Evolutionary conservation across 2,797 vertebrate genomes (phyloP), one percentile per base, ranked within the genome.

Genomic region (Xyrichtys novacula): DNA sequence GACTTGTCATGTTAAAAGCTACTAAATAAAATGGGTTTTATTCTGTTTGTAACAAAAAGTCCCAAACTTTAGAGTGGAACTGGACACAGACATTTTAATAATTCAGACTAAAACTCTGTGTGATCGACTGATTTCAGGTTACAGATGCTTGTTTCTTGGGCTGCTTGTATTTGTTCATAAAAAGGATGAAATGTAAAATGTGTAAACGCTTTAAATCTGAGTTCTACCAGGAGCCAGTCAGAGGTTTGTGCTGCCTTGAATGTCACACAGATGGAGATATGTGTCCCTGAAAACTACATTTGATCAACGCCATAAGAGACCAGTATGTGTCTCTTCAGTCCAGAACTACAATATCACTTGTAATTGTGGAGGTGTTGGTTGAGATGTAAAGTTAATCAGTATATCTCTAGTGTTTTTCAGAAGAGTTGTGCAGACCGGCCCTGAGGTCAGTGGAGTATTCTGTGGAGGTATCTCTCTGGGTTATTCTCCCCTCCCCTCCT

Each of bases 401-500:
- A 42, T 47, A 7, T 3, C 8, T 54, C 38, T 16, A 43, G 61
- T 29, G 31, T 26, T 31, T 2, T 15, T 48, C 39, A 60, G 43
- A 29, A 49, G 34, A 39, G 49, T 7, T 53, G 29, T 38, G 23
- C 23, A 5, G 47, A 29, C 42, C n/a, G n/a, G n/a, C n/a, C n/a
- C 47, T 22, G 22, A 23, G 40, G 19, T 90, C 75, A 92, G 83
- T 89, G 90, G 19, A 90, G 78, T 75, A 92, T 91, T 71, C 70
- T 80, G 73, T 94, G 92, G 40, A 93, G 86, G 83, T 92, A 93
- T 83, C 85, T 80, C 57, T 93, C 91, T 26, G 88, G 81, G 52
- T 90, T 78, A 8, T 53, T 81, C n/a, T 84, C 80, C 8, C 60
- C 78, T 59, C 83, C 83, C 76, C 89, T 86, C 70, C 66, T 88